Evolutionary conservation across 1,140 invertebrate genomes (phyloP), one percentile per base, ranked within the genome.

Genomic region (Dendrolimus kikuchii): DNA sequence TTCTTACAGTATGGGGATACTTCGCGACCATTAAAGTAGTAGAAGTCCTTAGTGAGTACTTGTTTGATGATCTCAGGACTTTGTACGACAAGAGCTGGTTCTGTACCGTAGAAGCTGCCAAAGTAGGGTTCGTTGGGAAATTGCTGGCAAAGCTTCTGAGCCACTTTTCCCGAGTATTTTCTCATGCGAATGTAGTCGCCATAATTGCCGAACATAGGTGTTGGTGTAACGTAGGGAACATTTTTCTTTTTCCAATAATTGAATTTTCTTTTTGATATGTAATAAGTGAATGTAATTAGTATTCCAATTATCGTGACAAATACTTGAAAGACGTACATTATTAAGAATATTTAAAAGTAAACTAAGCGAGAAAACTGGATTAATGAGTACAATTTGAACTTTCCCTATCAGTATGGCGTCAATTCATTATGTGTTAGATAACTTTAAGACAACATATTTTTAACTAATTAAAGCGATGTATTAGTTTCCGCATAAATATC

Each of bases 161-260:
- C 36, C 6, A 48, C 10, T 9, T 47, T 5, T 6, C 43, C 51
- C 2, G 51, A n/a, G 36, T 51, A 41, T 38, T 57, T 40, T 46
- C 51, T 54, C 2, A 54, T 38, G 5, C 51, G 6, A 72, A 77
- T 61, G 6, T 71, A 66, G 1, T 71, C 60, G 6, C 44, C 50
- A 40, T 81, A 71, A 51, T 78, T 85, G 5, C 83, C 81, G 0
- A 77, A 48, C 7, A 82, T 42, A 6, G 68, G 59, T 3, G 42
- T 7, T 6, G 81, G 77, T 62, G 70, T 54, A 50, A 64, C 49
- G 49, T 61, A 65, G 4, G 59, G 62, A 2, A 86, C 60, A 49
- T 68, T 63, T 49, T 62, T 69, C 2, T 62, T 60, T 46, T 70
- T 55, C 80, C 81, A 86, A 49, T 82, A 83, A 10, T 49, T 40